Evolutionary conservation across 2,113 vertebrate genomes (phyloP).

Genomic region (Carettochelys insculpta): DNA sequence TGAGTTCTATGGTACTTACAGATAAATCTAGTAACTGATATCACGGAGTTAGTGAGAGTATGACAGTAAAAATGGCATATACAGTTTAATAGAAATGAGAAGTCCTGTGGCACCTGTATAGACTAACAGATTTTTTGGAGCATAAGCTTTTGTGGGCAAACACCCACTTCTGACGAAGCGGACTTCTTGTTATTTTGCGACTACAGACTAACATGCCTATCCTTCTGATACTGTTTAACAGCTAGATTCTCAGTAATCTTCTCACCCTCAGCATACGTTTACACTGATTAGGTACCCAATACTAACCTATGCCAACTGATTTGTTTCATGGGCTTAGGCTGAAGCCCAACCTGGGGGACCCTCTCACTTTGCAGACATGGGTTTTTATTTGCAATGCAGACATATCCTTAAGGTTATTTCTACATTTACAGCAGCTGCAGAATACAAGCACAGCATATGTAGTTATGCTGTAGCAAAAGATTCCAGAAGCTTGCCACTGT

Average conservation of each 20-base stretch:
- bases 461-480: neutral
- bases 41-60: fast-evolving
- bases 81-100: neutral
- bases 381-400: neutral
- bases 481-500: no score
- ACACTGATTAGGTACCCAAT: neutral
- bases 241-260: neutral
- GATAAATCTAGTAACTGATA: neutral
- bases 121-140: no score
- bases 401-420: neutral
- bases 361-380: neutral
- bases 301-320: neutral
- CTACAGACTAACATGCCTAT: no score
- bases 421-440: neutral
- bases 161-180: no score
- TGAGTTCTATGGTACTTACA: neutral
- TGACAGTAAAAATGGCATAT: neutral
- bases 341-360: neutral
- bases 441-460: neutral
- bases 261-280: fast-evolving
- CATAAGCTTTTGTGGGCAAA: no score
- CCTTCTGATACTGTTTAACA: no score
- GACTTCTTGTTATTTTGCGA: no score
- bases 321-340: neutral
- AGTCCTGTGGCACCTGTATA: no score